Evolutionary conservation across 2,797 vertebrate genomes (phyloP), one percentile per base, ranked within the genome.

Genomic region (Etheostoma nigrum): DNA sequence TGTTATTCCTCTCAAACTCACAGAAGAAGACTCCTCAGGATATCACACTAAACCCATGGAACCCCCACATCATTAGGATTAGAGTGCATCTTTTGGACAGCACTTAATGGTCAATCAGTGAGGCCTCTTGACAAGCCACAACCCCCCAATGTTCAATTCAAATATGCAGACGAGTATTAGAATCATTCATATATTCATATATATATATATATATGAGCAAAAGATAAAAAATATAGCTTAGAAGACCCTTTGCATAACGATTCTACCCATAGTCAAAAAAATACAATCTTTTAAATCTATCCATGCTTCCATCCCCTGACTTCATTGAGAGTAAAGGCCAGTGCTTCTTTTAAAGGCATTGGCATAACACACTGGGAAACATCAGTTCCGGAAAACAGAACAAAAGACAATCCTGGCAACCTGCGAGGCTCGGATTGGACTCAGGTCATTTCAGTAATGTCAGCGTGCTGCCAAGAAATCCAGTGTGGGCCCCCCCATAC

Each of bases 381-480:
- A 33, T 23, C 45, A 70, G 6, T 64, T 49, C 33, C 49, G 51
- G 6, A 68, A 21, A 55, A 49, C 10, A 19, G 44, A 67, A 67
- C 58, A 67, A 51, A 68, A 27, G 30, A 57, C 51, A 63, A 21
- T 36, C 44, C 66, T 57, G 66, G 64, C 55, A 52, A 16, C 36
- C 13, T 2, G 2, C 21, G 21, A 58, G 33, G 14, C 21, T 40
- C 16, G 53, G 36, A 60, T 4, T 23, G 52, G 47, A 18, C 64
- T 1, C 30, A 3, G 52, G 40, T 72, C 53, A 59, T 67, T 25
- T 58, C 40, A 63, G 52, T 58, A 40, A 67, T 15, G 68, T 30
- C n/a, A 12, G 15, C 23, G 19, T 67, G 58, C 68, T 72, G 74
- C 74, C 72, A 76, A 57, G 15, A 76, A 33, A 12, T 62, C 44